Evolutionary conservation across 2,113 vertebrate species (phyloP).

Genomic region (Rhabdornis inornatus): DNA sequence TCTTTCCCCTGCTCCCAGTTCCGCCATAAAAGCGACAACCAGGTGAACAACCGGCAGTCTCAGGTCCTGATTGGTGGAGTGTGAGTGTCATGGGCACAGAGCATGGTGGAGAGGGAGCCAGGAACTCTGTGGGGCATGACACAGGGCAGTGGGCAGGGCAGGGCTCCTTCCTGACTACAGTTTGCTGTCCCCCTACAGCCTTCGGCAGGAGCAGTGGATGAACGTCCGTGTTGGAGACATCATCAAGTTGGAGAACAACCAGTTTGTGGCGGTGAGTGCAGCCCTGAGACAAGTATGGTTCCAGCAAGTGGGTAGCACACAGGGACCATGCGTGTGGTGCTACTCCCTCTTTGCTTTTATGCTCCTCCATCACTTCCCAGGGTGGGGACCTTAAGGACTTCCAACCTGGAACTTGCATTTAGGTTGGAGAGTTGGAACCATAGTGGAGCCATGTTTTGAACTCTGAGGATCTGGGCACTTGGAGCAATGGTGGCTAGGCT

Average conservation of each 20-base stretch:
- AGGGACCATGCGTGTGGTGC: background rate
- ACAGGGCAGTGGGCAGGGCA: background rate
- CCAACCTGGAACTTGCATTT: background rate
- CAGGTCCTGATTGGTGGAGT: slow-evolving; percentile 89
- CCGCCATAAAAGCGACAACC: slow-evolving; percentile 95
- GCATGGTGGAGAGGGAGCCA: background rate
- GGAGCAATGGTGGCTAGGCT: background rate
- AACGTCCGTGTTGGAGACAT: slow-evolving; percentile 93
- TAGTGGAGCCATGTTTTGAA: background rate
- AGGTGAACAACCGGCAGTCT: slow-evolving; percentile 96
- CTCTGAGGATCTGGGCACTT: background rate
- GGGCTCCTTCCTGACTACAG: background rate
- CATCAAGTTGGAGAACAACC: slow-evolving; percentile 95
- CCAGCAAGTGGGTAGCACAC: background rate
- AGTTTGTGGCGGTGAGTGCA: slow-evolving; percentile 87
- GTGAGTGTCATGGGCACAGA: slow-evolving; percentile 73
- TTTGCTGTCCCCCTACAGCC: slow-evolving; percentile 62
- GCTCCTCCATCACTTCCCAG: background rate
- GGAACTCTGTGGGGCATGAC: fast-evolving
- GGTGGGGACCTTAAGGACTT: background rate
- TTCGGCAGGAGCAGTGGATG: slow-evolving; percentile 93
- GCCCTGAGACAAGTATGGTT: fast-evolving
- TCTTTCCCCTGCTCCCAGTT: slow-evolving; percentile 72
- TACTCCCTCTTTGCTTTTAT: fast-evolving
- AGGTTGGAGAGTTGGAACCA: background rate